Evolutionary conservation across 37 sponge, comb jelly and placozoan species (phyloP).

Genomic region (Mnemiopsis leidyi): DNA sequence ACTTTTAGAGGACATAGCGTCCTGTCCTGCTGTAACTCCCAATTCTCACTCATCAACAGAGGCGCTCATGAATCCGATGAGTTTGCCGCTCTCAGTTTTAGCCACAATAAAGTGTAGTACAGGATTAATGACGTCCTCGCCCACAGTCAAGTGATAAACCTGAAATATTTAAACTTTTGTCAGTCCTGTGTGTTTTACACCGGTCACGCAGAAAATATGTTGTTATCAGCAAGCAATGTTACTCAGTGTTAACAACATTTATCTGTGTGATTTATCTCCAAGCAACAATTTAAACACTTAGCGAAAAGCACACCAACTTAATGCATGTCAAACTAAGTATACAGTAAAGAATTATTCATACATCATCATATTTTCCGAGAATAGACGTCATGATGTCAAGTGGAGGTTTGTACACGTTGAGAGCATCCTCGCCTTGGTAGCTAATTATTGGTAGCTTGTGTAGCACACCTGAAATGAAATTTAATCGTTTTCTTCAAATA

Average conservation of each 20-base stretch:
- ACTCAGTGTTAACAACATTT: no score
- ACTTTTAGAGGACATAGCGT: no score
- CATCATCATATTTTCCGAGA: constrained; percentile 7
- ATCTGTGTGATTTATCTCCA: no score
- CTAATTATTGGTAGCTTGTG: constrained; percentile 37
- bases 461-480: constrained; percentile 8
- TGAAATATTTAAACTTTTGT: no score
- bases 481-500: not conserved
- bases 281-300: no score
- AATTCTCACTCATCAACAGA: constrained; percentile 17
- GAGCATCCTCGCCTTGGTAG: constrained; percentile 51
- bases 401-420: constrained; percentile 49
- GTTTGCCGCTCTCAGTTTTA: not conserved
- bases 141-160: constrained; percentile 39
- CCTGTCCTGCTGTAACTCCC: not conserved
- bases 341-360: not conserved
- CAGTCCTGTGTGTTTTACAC: no score
- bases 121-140: constrained; percentile 41
- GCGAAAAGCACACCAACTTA: no score
- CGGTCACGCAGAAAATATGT: no score
- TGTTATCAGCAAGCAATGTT: no score
- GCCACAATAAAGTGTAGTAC: constrained; percentile 46
- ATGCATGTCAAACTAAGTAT: no score
- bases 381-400: not conserved
- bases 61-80: constrained; percentile 28